Evolutionary conservation across 2,888 invertebrate genomes (phyloP).

Genomic region (Smittia sp.): DNA sequence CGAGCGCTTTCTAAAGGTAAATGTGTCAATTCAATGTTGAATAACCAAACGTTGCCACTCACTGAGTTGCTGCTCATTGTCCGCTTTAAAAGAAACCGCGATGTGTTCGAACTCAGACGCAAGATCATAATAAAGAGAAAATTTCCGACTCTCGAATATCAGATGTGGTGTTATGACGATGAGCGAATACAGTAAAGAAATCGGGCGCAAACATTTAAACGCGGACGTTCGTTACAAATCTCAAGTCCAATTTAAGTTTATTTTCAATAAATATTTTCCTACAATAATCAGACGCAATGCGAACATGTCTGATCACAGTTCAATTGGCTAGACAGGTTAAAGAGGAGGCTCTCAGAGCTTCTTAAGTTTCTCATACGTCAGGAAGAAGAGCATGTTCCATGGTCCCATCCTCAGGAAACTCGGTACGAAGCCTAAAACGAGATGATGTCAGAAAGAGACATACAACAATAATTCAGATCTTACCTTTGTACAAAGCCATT

Average conservation of each 20-base stretch:
- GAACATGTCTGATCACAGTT: not conserved
- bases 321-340: no score
- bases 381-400: constrained; percentile 95
- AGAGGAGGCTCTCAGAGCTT: constrained; percentile 15
- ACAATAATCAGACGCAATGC: not conserved
- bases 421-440: constrained; percentile 71
- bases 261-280: not conserved
- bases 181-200: not conserved
- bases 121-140: constrained; percentile 21
- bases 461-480: not conserved
- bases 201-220: not conserved
- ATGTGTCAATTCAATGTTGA: not conserved
- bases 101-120: constrained; percentile 10
- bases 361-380: constrained; percentile 89
- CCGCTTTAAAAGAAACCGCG: constrained; percentile 10
- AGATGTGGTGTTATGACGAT: not conserved
- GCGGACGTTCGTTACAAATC: not conserved
- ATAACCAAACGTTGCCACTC: not conserved
- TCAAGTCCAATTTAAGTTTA: no score
- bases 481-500: constrained; percentile 84
- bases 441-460: not conserved
- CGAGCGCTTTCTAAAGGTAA: constrained; percentile 55
- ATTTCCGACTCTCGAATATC: not conserved
- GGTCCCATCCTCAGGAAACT: constrained; percentile 94
- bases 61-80: constrained; percentile 36